Evolutionary conservation across 2,888 invertebrate species (phyloP).

Genomic region (Himalopsyche anomala): DNA sequence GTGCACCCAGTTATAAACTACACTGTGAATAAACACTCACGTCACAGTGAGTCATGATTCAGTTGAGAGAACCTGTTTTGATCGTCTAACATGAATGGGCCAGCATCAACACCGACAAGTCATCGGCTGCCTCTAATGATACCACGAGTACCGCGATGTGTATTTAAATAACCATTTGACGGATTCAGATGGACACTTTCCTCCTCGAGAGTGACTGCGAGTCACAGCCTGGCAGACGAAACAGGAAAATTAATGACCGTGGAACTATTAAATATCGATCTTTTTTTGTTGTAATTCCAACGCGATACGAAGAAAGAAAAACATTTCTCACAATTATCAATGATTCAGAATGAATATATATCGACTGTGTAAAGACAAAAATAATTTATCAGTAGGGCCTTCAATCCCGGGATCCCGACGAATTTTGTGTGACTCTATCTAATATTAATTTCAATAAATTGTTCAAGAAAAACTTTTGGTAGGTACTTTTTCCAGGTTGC

Average conservation of each 20-base stretch:
- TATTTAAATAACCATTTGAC: conserved; percentile 26
- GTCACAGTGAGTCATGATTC: conserved; percentile 26
- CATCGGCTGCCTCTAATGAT: conserved; percentile 15
- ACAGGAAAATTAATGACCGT: conserved; percentile 18
- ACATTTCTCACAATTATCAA: too few species aligned
- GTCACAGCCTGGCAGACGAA: neutral
- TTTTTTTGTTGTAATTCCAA: too few species aligned
- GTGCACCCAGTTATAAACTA: neutral
- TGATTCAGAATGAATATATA: too few species aligned
- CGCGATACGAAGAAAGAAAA: too few species aligned
- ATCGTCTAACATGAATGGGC: conserved; percentile 11
- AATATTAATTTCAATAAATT: too few species aligned
- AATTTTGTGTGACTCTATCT: too few species aligned
- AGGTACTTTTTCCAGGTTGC: too few species aligned
- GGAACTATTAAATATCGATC: neutral
- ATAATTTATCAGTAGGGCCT: too few species aligned
- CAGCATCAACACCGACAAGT: neutral
- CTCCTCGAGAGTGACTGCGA: neutral
- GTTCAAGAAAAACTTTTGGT: too few species aligned
- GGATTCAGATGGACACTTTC: conserved; percentile 3
- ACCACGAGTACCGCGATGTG: neutral
- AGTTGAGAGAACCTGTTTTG: neutral
- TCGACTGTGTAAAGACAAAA: too few species aligned
- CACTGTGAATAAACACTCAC: neutral
- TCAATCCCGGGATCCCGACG: too few species aligned